Conservation (phyloP, 92 coral and sea anemone genomes). For the Hydrozoanthus gracilis region DNA sequence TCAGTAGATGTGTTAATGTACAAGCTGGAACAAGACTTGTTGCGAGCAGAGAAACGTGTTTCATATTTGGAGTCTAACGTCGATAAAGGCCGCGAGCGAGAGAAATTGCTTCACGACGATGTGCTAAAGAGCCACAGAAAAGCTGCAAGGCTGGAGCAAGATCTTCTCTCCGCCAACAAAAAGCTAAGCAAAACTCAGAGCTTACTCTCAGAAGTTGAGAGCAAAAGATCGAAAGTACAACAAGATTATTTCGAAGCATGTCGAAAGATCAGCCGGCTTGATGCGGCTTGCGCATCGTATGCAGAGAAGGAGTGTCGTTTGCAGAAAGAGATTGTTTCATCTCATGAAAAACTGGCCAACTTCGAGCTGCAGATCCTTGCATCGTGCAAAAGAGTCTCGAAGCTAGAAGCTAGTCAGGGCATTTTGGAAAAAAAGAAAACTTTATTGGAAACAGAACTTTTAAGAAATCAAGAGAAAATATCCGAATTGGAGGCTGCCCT, state of each 20-base stretch:
- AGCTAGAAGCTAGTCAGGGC: slow-evolving; percentile 61
- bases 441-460: slow-evolving; percentile 53
- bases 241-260: slow-evolving; percentile 63
- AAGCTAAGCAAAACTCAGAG: slow-evolving; percentile 54
- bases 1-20: slow-evolving; percentile 29
- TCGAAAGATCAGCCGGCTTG: slow-evolving; percentile 62
- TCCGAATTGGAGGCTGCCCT: slow-evolving; percentile 58
- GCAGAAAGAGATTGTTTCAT: slow-evolving; percentile 41
- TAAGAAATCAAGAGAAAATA: slow-evolving; percentile 50
- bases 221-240: slow-evolving; percentile 47
- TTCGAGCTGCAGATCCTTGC: slow-evolving; percentile 53
- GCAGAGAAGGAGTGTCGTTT: slow-evolving; percentile 55
- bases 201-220: slow-evolving; percentile 51
- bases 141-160: slow-evolving; percentile 68
- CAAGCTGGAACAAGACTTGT: slow-evolving; percentile 47
- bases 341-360: slow-evolving; percentile 55
- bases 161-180: slow-evolving; percentile 54
- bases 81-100: slow-evolving; percentile 25
- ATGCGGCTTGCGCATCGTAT: slow-evolving; percentile 60
- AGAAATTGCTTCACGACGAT: slow-evolving; percentile 29
- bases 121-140: slow-evolving; percentile 61
- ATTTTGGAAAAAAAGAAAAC: slow-evolving; percentile 55
- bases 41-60: slow-evolving; percentile 47
- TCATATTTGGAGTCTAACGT: slow-evolving; percentile 26
- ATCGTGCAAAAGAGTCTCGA: slow-evolving; percentile 51